These are phyloP conservation scores for Diacarnus erythraeanus DNA, from an alignment of 37 sponge, comb jelly and placozoan species.

Conservation along the genomic window DNA sequence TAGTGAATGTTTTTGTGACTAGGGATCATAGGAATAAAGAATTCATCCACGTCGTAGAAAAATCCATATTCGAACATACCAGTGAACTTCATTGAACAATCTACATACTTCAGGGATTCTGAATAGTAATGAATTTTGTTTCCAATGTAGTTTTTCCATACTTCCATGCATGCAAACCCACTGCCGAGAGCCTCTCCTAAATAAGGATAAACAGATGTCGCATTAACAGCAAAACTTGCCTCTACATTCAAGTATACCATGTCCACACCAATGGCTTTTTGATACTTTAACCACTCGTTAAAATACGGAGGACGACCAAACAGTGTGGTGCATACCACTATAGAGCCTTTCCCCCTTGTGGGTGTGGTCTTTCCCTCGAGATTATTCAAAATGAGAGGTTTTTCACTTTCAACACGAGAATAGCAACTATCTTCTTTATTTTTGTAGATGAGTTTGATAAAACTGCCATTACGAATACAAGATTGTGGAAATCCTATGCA, in stretches of 20 bases:
- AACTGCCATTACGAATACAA: background rate
- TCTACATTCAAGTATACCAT: background rate
- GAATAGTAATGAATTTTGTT: background rate
- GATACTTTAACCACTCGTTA: background rate
- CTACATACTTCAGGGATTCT: background rate
- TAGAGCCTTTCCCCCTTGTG: background rate
- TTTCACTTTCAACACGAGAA: background rate
- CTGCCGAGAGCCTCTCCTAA: background rate
- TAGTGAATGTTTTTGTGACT: background rate
- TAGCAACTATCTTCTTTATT: background rate
- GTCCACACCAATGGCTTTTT: slow-evolving; percentile 1
- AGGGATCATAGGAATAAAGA: background rate
- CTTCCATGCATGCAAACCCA: background rate
- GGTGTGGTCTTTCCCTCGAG: background rate
- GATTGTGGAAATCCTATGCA: background rate
- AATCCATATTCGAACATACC: background rate
- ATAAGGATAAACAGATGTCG: background rate
- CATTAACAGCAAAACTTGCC: background rate
- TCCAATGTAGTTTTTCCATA: background rate
- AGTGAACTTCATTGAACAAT: background rate
- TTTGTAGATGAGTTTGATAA: background rate
- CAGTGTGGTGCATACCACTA: background rate
- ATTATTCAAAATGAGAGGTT: background rate
- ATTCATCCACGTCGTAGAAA: background rate
- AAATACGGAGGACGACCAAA: background rate